These are phyloP conservation scores for Microcebus jonahi DNA, from an alignment of 2,113 vertebrate species.

Conservation along the genomic window DNA sequence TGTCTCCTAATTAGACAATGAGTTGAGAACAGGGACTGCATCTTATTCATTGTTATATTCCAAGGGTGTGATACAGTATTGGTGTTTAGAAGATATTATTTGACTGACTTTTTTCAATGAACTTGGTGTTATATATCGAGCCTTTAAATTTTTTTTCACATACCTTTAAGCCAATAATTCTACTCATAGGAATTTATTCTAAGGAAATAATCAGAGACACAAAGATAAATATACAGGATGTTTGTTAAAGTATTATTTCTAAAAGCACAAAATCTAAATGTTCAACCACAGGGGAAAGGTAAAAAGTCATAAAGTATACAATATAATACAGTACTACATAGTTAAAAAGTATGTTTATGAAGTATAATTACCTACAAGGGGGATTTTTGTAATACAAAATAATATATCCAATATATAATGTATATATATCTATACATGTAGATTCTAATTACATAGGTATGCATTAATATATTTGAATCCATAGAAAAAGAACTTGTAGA, in stretches of 20 bases:
- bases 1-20: not conserved
- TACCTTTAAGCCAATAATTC: not conserved
- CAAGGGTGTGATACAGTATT: not conserved
- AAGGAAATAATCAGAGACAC: slow-evolving; percentile 30
- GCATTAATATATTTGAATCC: not conserved
- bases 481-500: not conserved
- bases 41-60: not conserved
- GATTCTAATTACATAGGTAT: not conserved
- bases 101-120: not conserved
- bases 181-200: slow-evolving; percentile 11
- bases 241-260: not conserved
- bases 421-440: not conserved
- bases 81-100: not conserved
- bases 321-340: not conserved
- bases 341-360: not conserved
- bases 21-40: not conserved
- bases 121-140: not conserved
- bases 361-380: slow-evolving; percentile 47
- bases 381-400: not conserved
- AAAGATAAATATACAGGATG: not conserved
- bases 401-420: not conserved
- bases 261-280: slow-evolving; percentile 43
- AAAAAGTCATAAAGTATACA: not conserved
- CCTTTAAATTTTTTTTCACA: not conserved
- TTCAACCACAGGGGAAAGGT: slow-evolving; percentile 24